These are phyloP conservation scores for Burhinus oedicnemus DNA, from an alignment of 2,113 vertebrate genomes.

Conservation along the genomic window DNA sequence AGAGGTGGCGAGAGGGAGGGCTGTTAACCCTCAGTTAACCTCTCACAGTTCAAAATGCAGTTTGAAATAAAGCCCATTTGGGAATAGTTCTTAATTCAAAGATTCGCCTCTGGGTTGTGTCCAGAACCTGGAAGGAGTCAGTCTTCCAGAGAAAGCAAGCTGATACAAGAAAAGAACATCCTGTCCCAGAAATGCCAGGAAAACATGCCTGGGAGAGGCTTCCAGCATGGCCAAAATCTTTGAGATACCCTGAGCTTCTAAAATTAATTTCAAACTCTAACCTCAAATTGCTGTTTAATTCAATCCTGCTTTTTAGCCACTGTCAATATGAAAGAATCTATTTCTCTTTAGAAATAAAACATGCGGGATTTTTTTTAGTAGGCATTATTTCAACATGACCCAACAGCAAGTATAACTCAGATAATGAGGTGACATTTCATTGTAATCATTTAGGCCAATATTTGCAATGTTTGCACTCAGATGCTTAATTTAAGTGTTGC, in stretches of 20 bases:
- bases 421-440: conserved; percentile 14
- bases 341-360: conserved; percentile 13
- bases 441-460: conserved; percentile 34
- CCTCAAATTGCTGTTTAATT: not conserved
- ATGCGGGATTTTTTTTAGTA: rapidly evolving
- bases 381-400: not conserved
- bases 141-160: not conserved
- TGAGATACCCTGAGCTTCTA: not conserved
- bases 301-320: not conserved
- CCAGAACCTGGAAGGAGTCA: not conserved
- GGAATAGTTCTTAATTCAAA: not conserved
- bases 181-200: not conserved
- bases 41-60: not conserved
- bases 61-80: not conserved
- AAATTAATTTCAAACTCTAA: not conserved
- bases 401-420: not conserved
- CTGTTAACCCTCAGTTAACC: not conserved
- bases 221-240: not conserved
- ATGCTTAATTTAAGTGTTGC: not conserved
- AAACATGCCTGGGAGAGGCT: not conserved
- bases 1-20: not conserved
- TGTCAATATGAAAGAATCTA: not conserved
- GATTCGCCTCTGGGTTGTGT: not conserved
- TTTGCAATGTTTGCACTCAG: conserved; percentile 48
- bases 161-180: not conserved